Evolutionary conservation across 2,113 vertebrate species (phyloP).

Genomic region (Furnarius figulus): DNA sequence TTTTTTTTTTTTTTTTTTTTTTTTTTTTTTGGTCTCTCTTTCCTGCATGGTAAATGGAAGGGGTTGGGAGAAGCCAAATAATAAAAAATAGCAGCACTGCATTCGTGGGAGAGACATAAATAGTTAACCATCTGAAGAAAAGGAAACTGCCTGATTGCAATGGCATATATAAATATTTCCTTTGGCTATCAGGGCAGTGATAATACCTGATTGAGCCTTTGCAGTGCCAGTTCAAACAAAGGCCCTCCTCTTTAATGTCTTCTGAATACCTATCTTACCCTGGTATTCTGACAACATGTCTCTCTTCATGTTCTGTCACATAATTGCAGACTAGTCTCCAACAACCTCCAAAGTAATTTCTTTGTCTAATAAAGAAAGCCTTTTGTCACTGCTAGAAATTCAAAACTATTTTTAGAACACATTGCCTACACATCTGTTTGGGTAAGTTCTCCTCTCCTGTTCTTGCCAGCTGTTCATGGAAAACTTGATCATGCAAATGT

Average conservation of each 20-base stretch:
- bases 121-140: not conserved
- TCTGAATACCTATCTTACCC: not conserved
- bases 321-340: slow-evolving; percentile 1
- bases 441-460: not conserved
- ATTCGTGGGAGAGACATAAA: not conserved
- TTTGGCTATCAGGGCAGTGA: not conserved
- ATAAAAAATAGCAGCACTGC: not conserved
- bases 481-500: not conserved
- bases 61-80: not conserved
- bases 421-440: not conserved
- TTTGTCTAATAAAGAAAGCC: slow-evolving; percentile 9
- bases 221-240: slow-evolving; percentile 15
- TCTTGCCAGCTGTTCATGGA: not conserved
- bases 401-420: not conserved
- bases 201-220: slow-evolving; percentile 9
- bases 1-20: not conserved
- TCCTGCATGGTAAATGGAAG: not conserved
- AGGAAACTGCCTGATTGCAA: not conserved
- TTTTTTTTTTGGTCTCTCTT: not conserved
- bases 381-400: slow-evolving; percentile 31
- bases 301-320: not conserved
- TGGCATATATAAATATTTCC: slow-evolving; percentile 31
- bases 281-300: not conserved
- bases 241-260: not conserved
- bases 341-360: not conserved